A percentile compares a stretch with the other conserved stretches of the same genome.
These are phyloP conservation scores for Lutraria lutraria DNA, from an alignment of 2,888 invertebrate genomes.

Conservation along the genomic window DNA sequence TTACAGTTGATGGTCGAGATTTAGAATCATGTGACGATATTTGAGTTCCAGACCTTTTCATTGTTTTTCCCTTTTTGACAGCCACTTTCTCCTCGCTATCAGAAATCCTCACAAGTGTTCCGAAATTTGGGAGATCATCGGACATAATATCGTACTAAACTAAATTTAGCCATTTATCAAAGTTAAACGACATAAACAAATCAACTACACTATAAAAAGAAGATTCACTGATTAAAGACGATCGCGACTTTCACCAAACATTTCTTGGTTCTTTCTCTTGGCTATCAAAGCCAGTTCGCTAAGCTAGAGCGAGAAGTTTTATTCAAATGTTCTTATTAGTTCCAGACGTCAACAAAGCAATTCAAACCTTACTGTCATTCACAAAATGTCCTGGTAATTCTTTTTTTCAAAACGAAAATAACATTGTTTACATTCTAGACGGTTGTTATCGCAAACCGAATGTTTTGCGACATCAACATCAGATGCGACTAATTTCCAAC, in stretches of 20 bases:
- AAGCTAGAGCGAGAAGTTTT: too few species aligned
- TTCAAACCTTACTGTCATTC: too few species aligned
- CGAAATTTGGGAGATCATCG: slow-evolving; percentile 22
- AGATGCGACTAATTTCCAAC: background rate
- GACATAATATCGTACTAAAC: background rate
- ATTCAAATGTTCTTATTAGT: too few species aligned
- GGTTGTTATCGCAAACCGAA: slow-evolving; percentile 18
- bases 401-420: background rate
- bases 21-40: slow-evolving; percentile 48
- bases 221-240: too few species aligned
- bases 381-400: too few species aligned
- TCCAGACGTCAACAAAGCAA: too few species aligned
- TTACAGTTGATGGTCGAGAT: slow-evolving; percentile 64
- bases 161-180: too few species aligned
- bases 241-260: too few species aligned
- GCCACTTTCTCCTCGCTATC: slow-evolving; percentile 14
- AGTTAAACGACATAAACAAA: too few species aligned
- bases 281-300: too few species aligned
- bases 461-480: background rate
- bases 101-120: slow-evolving; percentile 28
- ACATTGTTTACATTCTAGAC: slow-evolving; percentile 6
- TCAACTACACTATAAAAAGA: too few species aligned
- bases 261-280: too few species aligned
- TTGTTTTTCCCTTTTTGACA: slow-evolving; percentile 36
- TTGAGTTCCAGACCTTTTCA: slow-evolving; percentile 65